Conservation (phyloP, 1,140 invertebrate species). For the Latrodectus geometricus region DNA sequence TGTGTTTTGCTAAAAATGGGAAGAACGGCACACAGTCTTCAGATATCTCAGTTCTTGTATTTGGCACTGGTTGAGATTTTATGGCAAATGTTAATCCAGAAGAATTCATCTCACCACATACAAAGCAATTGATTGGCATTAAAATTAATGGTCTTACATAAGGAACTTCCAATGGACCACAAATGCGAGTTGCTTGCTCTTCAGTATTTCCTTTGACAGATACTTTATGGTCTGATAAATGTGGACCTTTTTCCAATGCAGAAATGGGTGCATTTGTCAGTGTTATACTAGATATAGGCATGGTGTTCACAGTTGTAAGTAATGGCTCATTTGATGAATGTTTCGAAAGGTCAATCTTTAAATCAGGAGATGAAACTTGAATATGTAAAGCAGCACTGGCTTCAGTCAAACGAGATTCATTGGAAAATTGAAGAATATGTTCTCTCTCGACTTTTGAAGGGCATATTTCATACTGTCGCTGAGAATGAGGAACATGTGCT, state of each 20-base stretch:
- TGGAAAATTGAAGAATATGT: constrained; percentile 67
- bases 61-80: constrained; percentile 49
- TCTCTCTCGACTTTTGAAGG: constrained; percentile 56
- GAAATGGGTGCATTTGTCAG: constrained; percentile 8
- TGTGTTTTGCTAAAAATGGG: constrained; percentile 89
- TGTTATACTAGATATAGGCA: constrained; percentile 34
- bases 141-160: constrained; percentile 58
- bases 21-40: constrained; percentile 80
- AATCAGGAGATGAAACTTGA: constrained; percentile 62
- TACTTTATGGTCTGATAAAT: not conserved
- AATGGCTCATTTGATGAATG: constrained; percentile 60
- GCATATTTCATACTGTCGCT: constrained; percentile 71
- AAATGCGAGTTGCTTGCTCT: constrained; percentile 38
- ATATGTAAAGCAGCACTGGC: constrained; percentile 71
- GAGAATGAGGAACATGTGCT: constrained; percentile 83
- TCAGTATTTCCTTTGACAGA: not conserved
- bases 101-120: constrained; percentile 65
- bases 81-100: constrained; percentile 64
- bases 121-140: constrained; percentile 64
- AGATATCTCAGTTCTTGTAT: constrained; percentile 8
- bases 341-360: constrained; percentile 32
- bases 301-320: constrained; percentile 63
- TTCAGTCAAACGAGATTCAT: constrained; percentile 77
- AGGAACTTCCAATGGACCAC: constrained; percentile 59
- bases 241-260: constrained; percentile 8